Conservation (phyloP, 2,888 invertebrate species). For the Gisinianus flammeolus region DNA sequence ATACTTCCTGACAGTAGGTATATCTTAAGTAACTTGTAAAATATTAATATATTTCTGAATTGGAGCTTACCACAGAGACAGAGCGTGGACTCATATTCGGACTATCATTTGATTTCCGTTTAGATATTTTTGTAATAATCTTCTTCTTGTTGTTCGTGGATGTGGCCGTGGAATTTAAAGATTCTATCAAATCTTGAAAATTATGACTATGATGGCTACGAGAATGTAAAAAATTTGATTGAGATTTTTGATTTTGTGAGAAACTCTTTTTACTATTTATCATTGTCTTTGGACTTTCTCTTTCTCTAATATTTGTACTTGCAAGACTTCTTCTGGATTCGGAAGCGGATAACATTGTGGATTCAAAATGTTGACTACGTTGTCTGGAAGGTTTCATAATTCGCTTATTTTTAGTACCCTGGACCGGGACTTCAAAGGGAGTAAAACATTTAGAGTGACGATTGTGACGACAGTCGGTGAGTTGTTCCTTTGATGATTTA, state of each 20-base stretch:
- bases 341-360: background rate
- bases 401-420: constrained; percentile 23
- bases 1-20: no score
- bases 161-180: background rate
- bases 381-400: constrained; percentile 23
- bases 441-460: constrained; percentile 36
- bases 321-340: constrained; percentile 9
- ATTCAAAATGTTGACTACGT: constrained; percentile 22
- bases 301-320: background rate
- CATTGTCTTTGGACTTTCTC: constrained; percentile 17
- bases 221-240: background rate
- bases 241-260: background rate
- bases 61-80: constrained; percentile 22
- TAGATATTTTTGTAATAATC: background rate
- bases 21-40: no score
- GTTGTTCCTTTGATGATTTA: constrained; percentile 8
- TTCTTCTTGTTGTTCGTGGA: constrained; percentile 16
- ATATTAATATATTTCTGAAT: no score
- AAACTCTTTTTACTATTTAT: background rate
- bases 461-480: constrained; percentile 20
- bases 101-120: constrained; percentile 8
- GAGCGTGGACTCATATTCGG: constrained; percentile 28
- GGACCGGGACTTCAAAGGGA: constrained; percentile 29
- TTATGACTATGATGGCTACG: constrained; percentile 10
- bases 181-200: constrained; percentile 14